These are phyloP conservation scores for Muntiacus muntjak DNA, from an alignment of 2,113 vertebrate genomes.

Conservation along the genomic window DNA sequence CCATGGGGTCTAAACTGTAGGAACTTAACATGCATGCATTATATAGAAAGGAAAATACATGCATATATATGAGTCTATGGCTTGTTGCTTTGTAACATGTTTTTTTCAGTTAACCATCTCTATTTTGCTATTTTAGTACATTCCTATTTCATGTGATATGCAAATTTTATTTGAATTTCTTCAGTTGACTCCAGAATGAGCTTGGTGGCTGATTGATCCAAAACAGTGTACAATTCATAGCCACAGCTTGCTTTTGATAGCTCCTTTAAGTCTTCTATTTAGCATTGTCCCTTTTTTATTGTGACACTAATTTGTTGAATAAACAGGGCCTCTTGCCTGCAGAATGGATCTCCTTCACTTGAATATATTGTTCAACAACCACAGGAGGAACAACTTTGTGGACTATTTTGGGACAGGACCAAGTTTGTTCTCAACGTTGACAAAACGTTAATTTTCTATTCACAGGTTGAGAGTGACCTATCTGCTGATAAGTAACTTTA, in stretches of 20 bases:
- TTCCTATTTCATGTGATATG: neutral
- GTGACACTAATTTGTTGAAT: neutral
- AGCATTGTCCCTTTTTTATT: neutral
- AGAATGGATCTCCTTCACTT: neutral
- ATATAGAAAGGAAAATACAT: neutral
- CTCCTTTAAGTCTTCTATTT: neutral
- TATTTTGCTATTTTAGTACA: neutral
- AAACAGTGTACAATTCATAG: neutral
- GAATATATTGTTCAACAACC: neutral
- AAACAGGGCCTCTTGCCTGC: neutral
- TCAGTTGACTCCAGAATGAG: neutral
- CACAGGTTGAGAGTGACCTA: neutral
- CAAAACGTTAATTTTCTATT: neutral
- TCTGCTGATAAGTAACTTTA: neutral
- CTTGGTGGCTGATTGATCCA: neutral
- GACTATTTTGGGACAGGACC: neutral
- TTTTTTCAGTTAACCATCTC: neutral
- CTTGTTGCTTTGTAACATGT: neutral
- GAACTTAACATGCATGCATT: neutral
- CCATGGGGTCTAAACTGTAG: neutral
- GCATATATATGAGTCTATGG: neutral
- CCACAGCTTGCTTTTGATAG: neutral
- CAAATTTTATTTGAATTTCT: neutral
- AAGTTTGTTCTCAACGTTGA: neutral
- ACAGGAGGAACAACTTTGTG: rapidly evolving